These are phyloP conservation scores for Myotis vivesi DNA, from an alignment of 2,797 vertebrate species.

Conservation along the genomic window DNA sequence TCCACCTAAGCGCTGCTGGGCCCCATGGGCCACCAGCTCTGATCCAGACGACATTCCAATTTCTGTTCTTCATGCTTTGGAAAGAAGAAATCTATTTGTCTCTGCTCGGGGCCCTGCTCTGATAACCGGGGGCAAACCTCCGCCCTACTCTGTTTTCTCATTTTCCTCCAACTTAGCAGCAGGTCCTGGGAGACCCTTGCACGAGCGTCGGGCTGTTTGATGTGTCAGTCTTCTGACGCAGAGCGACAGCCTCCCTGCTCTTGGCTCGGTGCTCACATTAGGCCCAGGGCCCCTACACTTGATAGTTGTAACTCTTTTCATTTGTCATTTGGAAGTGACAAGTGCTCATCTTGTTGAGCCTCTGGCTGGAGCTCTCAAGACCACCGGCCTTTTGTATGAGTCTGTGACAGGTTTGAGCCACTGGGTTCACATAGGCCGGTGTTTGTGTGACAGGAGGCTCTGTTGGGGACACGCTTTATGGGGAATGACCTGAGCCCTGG, in stretches of 20 bases:
- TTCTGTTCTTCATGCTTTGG: neutral
- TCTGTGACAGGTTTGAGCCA: accelerated
- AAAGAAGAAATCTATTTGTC: slow-evolving; percentile 1
- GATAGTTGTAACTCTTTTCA: neutral
- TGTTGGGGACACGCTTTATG: accelerated
- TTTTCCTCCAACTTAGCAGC: neutral
- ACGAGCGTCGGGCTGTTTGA: accelerated
- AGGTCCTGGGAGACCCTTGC: neutral
- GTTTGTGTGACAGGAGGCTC: neutral
- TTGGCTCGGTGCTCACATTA: neutral
- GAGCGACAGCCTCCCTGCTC: neutral
- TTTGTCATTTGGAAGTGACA: neutral
- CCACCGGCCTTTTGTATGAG: neutral
- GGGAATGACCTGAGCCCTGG: neutral
- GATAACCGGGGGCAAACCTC: neutral
- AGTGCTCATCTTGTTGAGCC: neutral
- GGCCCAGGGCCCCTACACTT: neutral
- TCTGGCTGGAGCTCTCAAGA: accelerated
- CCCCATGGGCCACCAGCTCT: neutral
- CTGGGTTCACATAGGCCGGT: neutral
- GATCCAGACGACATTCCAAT: neutral
- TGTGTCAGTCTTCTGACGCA: neutral
- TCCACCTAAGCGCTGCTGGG: accelerated
- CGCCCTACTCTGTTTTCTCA: accelerated
- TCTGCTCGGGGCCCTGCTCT: neutral